Evolutionary conservation across 1,140 invertebrate species (phyloP).

Genomic region (Drosophila obscura): DNA sequence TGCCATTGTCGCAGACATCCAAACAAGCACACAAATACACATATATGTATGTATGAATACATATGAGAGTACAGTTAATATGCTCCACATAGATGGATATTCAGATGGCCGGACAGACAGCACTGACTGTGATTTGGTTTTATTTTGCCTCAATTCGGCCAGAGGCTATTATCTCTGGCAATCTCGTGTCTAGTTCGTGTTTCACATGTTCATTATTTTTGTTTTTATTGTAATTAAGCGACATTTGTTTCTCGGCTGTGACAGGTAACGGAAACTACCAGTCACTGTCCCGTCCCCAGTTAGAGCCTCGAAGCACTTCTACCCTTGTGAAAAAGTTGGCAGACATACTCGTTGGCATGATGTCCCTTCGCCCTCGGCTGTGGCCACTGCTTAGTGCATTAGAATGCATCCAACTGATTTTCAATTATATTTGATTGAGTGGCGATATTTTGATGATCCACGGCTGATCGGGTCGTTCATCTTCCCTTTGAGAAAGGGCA

Average conservation of each 20-base stretch:
- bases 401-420: too few species aligned
- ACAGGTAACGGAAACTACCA: conserved; percentile 45
- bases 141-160: conserved; percentile 50
- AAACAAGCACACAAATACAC: not conserved
- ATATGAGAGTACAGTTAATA: not conserved
- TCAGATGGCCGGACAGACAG: conserved; percentile 5
- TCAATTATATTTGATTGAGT: too few species aligned
- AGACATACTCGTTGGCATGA: not conserved
- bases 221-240: conserved; percentile 50
- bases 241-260: conserved; percentile 41
- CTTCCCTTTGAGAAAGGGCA: too few species aligned
- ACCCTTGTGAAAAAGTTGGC: not conserved
- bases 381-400: too few species aligned
- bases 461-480: too few species aligned
- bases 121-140: conserved; percentile 52
- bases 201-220: conserved; percentile 47
- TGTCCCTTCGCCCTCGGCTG: too few species aligned
- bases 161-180: conserved; percentile 1
- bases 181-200: not conserved
- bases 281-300: not conserved
- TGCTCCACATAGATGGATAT: conserved; percentile 7
- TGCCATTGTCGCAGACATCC: conserved; percentile 29
- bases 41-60: not conserved
- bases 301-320: not conserved
- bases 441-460: too few species aligned